These are phyloP conservation scores for Paedocypris micromegethes DNA, from an alignment of 2,797 vertebrate genomes.

Conservation along the genomic window DNA sequence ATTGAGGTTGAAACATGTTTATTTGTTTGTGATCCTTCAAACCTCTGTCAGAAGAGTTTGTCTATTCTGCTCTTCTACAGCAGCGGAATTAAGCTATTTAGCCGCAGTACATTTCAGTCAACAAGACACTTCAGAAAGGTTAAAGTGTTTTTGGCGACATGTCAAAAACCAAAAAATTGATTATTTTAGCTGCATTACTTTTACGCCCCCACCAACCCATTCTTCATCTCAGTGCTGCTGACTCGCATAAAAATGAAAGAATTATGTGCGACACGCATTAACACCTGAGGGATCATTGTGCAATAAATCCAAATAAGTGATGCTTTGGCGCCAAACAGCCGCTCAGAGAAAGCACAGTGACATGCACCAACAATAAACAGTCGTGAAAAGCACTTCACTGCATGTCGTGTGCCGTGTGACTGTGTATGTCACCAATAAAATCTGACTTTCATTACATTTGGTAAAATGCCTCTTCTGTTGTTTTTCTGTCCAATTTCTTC, in stretches of 20 bases:
- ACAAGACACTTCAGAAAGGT: conserved; percentile 15
- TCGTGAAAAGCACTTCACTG: too few relatives aligned
- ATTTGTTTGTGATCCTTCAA: neutral
- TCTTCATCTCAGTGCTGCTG: conserved; percentile 35
- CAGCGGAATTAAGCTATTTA: conserved; percentile 5
- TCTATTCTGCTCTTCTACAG: neutral
- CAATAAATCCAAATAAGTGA: conserved; percentile 33
- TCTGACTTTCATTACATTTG: too few relatives aligned
- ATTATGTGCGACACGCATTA: conserved; percentile 40
- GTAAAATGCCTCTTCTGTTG: too few relatives aligned
- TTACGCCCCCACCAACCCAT: conserved; percentile 30
- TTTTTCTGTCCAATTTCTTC: too few relatives aligned
- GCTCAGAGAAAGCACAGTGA: conserved; percentile 3
- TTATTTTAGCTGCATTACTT: conserved; percentile 40
- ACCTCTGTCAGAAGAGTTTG: neutral
- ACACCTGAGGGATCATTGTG: conserved; percentile 30
- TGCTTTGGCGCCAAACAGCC: neutral
- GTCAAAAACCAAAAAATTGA: conserved; percentile 29
- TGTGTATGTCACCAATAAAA: too few relatives aligned
- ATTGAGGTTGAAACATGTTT: neutral
- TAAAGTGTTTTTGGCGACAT: conserved; percentile 31
- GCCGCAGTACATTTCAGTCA: conserved; percentile 1
- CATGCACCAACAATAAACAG: neutral
- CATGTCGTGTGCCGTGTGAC: too few relatives aligned
- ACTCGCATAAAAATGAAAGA: conserved; percentile 45